Evolutionary conservation across 2,797 vertebrate species (phyloP).

Genomic region (Ispidina lecontei): DNA sequence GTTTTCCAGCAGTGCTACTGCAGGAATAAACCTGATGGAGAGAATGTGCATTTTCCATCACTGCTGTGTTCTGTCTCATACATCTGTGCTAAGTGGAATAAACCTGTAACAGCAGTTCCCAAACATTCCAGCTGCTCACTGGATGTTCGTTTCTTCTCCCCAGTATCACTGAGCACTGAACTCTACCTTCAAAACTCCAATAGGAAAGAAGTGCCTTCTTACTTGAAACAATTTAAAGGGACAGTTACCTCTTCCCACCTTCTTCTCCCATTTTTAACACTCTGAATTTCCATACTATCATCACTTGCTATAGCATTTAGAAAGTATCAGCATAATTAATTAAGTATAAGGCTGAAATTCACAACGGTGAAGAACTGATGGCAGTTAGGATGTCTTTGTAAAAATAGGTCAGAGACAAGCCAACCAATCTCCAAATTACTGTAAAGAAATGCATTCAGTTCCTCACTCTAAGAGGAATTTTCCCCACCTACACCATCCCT

Average conservation of each 20-base stretch:
- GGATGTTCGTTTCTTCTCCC: background rate
- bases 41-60: background rate
- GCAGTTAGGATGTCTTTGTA: background rate
- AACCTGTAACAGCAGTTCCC: background rate
- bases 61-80: rapidly evolving
- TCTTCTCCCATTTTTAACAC: background rate
- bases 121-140: background rate
- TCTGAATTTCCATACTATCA: background rate
- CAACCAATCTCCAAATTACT: background rate
- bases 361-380: background rate
- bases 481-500: background rate
- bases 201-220: background rate
- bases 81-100: background rate
- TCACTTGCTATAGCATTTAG: conserved; percentile 10
- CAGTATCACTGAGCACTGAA: rapidly evolving
- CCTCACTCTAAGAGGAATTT: background rate
- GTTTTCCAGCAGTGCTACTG: background rate
- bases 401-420: background rate
- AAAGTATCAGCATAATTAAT: conserved; percentile 8
- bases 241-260: background rate
- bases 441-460: background rate
- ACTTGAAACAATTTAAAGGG: background rate
- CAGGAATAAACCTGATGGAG: background rate
- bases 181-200: background rate
- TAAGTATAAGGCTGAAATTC: background rate